A percentile compares a stretch with the other conserved stretches of the same genome.
Evolutionary conservation across 1,140 invertebrate genomes (phyloP).

Genomic region (Zaprionus inermis): DNA sequence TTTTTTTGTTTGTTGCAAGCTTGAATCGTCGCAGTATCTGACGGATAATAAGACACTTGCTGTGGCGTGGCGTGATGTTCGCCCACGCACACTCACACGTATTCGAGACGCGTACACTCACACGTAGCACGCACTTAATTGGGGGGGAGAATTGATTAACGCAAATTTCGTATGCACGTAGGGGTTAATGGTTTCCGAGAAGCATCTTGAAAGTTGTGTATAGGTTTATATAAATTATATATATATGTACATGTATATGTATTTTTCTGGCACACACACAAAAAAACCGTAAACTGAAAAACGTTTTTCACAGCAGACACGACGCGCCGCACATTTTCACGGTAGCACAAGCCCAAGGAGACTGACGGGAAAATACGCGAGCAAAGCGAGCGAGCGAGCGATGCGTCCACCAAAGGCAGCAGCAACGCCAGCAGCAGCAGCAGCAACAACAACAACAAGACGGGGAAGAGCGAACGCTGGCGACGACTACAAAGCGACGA

Average conservation of each 20-base stretch:
- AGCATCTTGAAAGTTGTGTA: conserved; percentile 38
- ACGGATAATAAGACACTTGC: conserved; percentile 29
- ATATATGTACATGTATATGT: too few species aligned
- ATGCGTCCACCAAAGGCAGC: conserved; percentile 34
- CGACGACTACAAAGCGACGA: conserved; percentile 60
- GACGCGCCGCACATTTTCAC: conserved; percentile 79
- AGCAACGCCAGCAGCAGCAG: neutral
- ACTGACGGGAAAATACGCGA: conserved; percentile 71
- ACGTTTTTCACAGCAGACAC: conserved; percentile 49
- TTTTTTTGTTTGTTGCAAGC: conserved; percentile 27
- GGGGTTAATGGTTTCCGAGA: conserved; percentile 23
- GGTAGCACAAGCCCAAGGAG: conserved; percentile 82
- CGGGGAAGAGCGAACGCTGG: conserved; percentile 3
- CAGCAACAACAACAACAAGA: conserved; percentile 7
- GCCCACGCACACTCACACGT: conserved; percentile 53
- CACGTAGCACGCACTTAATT: conserved; percentile 11
- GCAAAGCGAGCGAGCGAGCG: conserved; percentile 41
- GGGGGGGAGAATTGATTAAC: conserved; percentile 28
- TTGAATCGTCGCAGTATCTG: conserved; percentile 38
- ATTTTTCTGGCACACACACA: conserved; percentile 10
- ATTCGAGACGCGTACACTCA: neutral
- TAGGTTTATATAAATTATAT: conserved; percentile 27
- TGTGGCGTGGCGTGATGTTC: conserved; percentile 38
- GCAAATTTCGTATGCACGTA: neutral
- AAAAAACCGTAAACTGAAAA: conserved; percentile 6